phyloP scores from a whole-genome alignment of 2,797 vertebrate species.

The Tiaroga cobitis region DNA sequence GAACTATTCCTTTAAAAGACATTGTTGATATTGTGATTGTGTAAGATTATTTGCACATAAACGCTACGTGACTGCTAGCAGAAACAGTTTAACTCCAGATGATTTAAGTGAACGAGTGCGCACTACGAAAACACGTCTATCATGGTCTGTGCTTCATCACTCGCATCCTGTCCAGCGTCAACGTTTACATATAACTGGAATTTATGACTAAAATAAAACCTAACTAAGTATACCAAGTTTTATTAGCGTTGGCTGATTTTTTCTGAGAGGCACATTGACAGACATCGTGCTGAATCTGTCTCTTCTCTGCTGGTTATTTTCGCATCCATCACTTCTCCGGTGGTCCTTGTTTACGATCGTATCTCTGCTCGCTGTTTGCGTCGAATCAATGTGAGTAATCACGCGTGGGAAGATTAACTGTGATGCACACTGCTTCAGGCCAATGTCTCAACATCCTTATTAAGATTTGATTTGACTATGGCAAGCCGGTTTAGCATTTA shows the following conservation, averaged over 20 bases:
- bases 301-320: slow-evolving; percentile 25
- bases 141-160: slow-evolving; percentile 47
- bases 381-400: slow-evolving; percentile 37
- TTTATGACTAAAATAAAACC: slow-evolving; percentile 10
- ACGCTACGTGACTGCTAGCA: background rate
- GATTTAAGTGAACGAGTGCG: slow-evolving; percentile 31
- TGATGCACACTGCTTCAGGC: background rate
- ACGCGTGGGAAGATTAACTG: slow-evolving; percentile 32
- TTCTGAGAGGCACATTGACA: background rate
- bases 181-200: slow-evolving; percentile 42
- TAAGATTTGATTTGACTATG: background rate
- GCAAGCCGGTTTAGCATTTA: background rate
- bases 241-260: too few relatives aligned
- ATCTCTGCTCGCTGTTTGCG: slow-evolving; percentile 36
- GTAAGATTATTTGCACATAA: background rate
- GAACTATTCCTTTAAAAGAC: background rate
- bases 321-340: slow-evolving; percentile 33
- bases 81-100: background rate
- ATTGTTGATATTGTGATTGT: background rate
- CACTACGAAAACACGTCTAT: slow-evolving; percentile 38
- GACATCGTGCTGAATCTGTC: background rate
- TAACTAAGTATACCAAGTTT: slow-evolving; percentile 11
- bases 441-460: slow-evolving; percentile 30
- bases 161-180: slow-evolving; percentile 55
- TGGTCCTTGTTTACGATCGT: slow-evolving; percentile 31